phyloP scores from a whole-genome alignment of 2,113 vertebrate genomes.

The Micronycteris hirsuta region DNA sequence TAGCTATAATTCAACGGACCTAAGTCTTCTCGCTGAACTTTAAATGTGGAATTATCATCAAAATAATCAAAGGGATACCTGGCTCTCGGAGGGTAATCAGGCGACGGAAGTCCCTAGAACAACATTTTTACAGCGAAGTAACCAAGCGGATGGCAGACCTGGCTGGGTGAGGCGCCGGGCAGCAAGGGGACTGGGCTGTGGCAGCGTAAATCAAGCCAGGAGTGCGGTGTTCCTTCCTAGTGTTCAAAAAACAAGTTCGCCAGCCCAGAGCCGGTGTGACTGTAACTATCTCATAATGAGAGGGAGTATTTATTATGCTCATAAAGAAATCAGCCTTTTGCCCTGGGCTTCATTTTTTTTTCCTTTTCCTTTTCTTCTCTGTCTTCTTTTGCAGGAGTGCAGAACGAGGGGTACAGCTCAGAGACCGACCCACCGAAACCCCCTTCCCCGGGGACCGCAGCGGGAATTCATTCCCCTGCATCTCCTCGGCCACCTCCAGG shows the following conservation, averaged over 20 bases:
- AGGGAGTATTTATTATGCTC: slow-evolving; percentile 26
- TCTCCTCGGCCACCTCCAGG: slow-evolving; percentile 28
- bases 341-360: neutral
- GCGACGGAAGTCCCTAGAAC: neutral
- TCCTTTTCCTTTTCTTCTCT: neutral
- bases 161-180: neutral
- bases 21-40: slow-evolving; percentile 47
- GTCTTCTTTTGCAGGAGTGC: neutral
- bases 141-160: neutral
- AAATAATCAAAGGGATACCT: slow-evolving; percentile 32
- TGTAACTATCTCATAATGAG: slow-evolving; percentile 11
- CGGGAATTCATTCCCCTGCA: neutral
- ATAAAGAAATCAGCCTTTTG: slow-evolving; percentile 43
- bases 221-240: neutral
- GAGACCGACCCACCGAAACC: slow-evolving; percentile 7
- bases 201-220: neutral
- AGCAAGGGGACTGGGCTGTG: neutral
- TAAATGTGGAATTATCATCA: neutral
- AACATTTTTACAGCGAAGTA: neutral
- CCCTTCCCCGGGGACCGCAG: neutral
- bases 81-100: neutral
- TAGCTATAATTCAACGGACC: slow-evolving; percentile 38
- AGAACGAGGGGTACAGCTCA: neutral
- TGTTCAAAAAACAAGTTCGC: neutral
- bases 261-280: neutral